A percentile compares a stretch with the other conserved stretches of the same genome.
Evolutionary conservation across 2,888 invertebrate genomes (phyloP).

Genomic region (Deilephila porcellus): DNA sequence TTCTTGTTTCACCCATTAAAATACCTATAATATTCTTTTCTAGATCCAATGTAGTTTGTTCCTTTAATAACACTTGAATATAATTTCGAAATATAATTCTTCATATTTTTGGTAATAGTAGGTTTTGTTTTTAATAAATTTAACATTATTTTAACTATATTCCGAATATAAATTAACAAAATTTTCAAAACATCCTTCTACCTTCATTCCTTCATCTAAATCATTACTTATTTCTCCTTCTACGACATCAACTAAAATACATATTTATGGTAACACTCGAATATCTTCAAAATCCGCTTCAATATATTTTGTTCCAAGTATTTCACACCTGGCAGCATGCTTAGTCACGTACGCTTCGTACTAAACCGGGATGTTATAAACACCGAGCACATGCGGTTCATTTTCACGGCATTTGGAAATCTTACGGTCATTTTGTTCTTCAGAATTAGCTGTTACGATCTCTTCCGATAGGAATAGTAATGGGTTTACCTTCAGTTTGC

Average conservation of each 20-base stretch:
- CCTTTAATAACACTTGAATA: too few species aligned
- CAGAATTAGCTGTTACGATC: background rate
- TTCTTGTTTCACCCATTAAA: too few species aligned
- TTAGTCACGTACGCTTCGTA: slow-evolving; percentile 7
- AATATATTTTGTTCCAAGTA: slow-evolving; percentile 7
- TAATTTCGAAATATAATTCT: too few species aligned
- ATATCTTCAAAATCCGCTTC: background rate
- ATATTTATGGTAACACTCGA: background rate
- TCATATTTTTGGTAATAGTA: too few species aligned
- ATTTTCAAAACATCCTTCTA: too few species aligned
- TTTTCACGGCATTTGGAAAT: background rate
- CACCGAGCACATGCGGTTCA: background rate
- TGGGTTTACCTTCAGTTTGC: background rate
- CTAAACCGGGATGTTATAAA: slow-evolving; percentile 5
- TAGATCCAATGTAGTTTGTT: too few species aligned
- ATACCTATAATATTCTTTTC: too few species aligned
- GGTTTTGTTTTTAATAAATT: too few species aligned
- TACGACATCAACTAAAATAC: background rate
- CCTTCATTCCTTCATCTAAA: too few species aligned
- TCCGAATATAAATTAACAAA: too few species aligned
- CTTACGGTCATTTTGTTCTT: background rate
- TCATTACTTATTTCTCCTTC: background rate
- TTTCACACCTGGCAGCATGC: slow-evolving; percentile 10
- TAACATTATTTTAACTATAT: too few species aligned
- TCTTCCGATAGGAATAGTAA: background rate